Evolutionary conservation across 2,888 invertebrate species (phyloP), one percentile per base, ranked within the genome.

Genomic region (Parnassius glacialis): DNA sequence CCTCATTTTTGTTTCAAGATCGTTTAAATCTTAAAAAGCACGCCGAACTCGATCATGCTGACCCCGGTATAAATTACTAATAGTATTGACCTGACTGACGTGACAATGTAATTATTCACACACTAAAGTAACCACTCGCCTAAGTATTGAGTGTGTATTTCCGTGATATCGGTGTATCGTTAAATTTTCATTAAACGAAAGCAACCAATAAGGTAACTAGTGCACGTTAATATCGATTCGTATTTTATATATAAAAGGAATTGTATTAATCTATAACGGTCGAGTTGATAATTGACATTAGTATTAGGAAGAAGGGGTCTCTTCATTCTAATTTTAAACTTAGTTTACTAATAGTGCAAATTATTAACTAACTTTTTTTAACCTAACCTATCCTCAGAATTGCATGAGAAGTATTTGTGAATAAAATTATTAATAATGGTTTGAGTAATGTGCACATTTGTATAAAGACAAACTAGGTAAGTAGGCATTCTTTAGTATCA

Each of bases 1-100:
- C 64, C 66, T 71, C 65, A 68, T 70, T 66, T 69, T 72, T 59
- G 62, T 67, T 61, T 65, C 66, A 64, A 71, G 62, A 66, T 56
- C 64, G 62, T 70, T 68, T 67, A 59, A 47, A 59, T 60, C 57
- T 65, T 70, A 69, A 70, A 71, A 71, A 76, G 78, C 84, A 85
- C 80, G 83, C 84, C 79, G 81, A 80, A 68, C 70, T 70, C 74
- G 73, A 73, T 77, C 71, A 75, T 78, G 76, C 76, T 79, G 82
- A 83, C 79, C 79, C 79, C 79, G 78, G 76, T 72, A 70, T 78
- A 73, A 79, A 79, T 74, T 75, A 68, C 65, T 73, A 74, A 68
- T 69, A 64, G 62, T 74, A 74, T 74, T 78, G 76, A 79, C 76
- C 74, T 70, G 72, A 75, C 78, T 81, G 81, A 81, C 81, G 78